phyloP scores from a whole-genome alignment of 2,113 vertebrate species.

The Pangasianodon hypophthalmus region DNA sequence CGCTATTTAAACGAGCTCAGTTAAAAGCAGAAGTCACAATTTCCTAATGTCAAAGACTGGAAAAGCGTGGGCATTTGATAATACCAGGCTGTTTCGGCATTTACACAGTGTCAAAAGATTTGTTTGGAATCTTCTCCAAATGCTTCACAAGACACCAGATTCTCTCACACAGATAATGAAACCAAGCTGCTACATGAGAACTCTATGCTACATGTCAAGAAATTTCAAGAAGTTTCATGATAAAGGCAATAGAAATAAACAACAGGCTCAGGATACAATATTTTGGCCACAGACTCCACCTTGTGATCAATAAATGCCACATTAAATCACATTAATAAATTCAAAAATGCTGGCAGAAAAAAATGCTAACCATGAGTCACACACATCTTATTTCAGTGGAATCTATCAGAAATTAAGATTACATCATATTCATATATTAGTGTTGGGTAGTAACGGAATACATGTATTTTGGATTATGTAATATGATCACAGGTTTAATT shows the following conservation, averaged over 20 bases:
- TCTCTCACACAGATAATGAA: background rate
- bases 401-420: background rate
- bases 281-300: background rate
- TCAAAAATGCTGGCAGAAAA: background rate
- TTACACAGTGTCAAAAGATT: background rate
- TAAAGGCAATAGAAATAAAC: background rate
- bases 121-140: background rate
- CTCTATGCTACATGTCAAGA: background rate
- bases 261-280: background rate
- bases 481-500: background rate
- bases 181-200: background rate
- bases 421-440: background rate
- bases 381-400: background rate
- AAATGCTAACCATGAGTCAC: background rate
- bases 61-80: background rate
- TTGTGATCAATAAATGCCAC: background rate
- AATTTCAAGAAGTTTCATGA: background rate
- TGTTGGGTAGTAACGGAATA: background rate
- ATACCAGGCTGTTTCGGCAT: background rate
- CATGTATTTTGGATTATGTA: background rate
- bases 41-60: background rate
- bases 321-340: conserved; percentile 4
- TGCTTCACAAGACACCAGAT: background rate
- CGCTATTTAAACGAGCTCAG: background rate
- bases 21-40: background rate